Evolutionary conservation across 1,140 invertebrate genomes (phyloP).

Genomic region (Teleogryllus occipitalis): DNA sequence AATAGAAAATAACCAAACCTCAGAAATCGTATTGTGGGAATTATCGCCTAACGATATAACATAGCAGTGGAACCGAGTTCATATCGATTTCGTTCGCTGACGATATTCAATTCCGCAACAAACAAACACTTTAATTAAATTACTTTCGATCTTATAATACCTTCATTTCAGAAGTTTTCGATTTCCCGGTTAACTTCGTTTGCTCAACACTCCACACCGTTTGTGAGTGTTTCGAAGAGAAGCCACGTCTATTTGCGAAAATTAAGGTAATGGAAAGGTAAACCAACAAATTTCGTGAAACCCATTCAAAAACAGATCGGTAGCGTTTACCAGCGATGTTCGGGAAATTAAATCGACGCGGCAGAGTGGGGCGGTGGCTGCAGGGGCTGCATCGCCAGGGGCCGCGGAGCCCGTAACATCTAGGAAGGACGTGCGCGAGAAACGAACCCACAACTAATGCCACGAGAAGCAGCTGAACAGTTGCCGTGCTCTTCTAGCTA

Average conservation of each 20-base stretch:
- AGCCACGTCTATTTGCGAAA: neutral
- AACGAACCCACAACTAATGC: too few species aligned
- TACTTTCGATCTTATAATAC: neutral
- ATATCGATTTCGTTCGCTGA: neutral
- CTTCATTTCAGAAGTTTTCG: neutral
- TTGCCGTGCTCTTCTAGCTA: too few species aligned
- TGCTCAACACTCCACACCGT: neutral
- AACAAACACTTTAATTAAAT: slow-evolving; percentile 6
- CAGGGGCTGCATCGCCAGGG: neutral
- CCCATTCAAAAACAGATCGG: neutral
- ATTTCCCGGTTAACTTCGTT: neutral
- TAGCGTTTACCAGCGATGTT: neutral
- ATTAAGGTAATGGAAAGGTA: neutral
- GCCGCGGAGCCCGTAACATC: too few species aligned
- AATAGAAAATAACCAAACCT: neutral
- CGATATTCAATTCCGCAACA: neutral
- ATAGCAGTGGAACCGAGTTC: neutral
- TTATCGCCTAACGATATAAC: neutral
- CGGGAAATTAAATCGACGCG: neutral
- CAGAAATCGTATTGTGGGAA: neutral
- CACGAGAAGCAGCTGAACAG: too few species aligned
- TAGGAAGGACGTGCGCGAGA: too few species aligned
- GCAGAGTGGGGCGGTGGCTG: neutral
- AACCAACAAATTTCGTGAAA: neutral
- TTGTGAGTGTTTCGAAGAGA: neutral